Base-by-base conservation (phyloP, 2,888 invertebrate genomes). In the Cremastinae sp. region DNA sequence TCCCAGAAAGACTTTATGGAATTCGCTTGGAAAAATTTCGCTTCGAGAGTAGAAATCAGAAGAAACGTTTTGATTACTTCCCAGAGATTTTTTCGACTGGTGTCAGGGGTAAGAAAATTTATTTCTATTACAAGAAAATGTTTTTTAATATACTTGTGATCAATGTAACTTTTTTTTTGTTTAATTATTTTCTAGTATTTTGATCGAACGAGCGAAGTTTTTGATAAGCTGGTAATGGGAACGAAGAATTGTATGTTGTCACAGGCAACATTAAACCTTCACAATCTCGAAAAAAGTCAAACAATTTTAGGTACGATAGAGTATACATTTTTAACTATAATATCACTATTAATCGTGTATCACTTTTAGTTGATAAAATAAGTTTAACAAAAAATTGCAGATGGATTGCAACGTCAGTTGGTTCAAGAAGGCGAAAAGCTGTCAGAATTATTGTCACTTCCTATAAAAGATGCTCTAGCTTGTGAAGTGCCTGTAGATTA, bases 1-100 rank as follows among this genome's bases (percentile, higher is more conserved):
- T 93, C 94, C 0, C 94, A 95, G 83, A 91, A 94, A 77, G 95
- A 95, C 85, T 95, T 95, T 86, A 95, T 96, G 94, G 95, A 96
- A 89, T 95, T 94, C 75, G 94, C 95, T 0, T 95, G 95, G 83
- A 92, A 94, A 71, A 94, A 94, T 83, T 96, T 95, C 86, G 95
- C 95, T 0, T 92, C 93, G 35, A 91, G 96, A 10, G 90, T 96
- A 68, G 95, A 96, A 85, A 91, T 94, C 45, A 90, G 96, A 45
- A 91, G 95, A 73, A 95, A 94, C 85, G 91, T 95, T 51, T 90
- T 96, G 41, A 94, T 95, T 78, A 94, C 94, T 10, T 95, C 95
- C 9, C 91, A 94, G 81, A 90, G 95, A 81, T 96, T 96, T 90
- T 95, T 95, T 87, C 92, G 95, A 28, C 91, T 95, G 51, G 93